Conservation (phyloP, 2,113 vertebrate species). For the Pollimyrus isidori region DNA sequence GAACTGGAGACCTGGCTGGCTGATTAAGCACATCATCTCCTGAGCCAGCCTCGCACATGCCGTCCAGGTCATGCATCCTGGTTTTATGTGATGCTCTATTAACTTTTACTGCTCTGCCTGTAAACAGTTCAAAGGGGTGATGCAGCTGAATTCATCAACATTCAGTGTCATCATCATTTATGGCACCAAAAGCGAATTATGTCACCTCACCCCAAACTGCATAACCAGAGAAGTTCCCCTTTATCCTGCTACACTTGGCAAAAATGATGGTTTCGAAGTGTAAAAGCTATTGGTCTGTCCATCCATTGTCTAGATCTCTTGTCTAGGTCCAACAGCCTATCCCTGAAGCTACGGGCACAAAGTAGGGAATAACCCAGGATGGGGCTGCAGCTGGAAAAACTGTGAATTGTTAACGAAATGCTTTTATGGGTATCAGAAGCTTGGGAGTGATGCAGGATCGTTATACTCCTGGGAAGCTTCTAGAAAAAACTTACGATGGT, state of each 20-base stretch:
- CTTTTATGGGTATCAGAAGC: neutral
- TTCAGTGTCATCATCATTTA: neutral
- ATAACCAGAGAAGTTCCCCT: neutral
- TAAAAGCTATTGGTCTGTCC: neutral
- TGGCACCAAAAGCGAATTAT: neutral
- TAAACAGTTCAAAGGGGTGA: neutral
- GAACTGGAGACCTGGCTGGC: neutral
- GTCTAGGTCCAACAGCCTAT: neutral
- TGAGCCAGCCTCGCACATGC: neutral
- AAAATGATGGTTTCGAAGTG: neutral
- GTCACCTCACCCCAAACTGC: neutral
- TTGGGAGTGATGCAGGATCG: neutral
- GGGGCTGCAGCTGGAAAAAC: neutral
- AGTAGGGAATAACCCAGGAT: neutral
- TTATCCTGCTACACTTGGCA: neutral
- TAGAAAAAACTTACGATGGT: slow-evolving; percentile 59
- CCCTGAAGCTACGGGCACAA: neutral
- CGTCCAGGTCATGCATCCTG: neutral
- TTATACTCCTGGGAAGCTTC: neutral
- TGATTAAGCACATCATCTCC: neutral
- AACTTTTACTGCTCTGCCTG: neutral
- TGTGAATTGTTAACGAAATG: neutral
- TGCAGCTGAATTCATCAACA: neutral
- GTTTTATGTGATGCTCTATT: neutral
- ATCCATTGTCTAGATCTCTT: neutral